Evolutionary conservation across 2,797 vertebrate species (phyloP).

Genomic region (Danio jaintianensis): DNA sequence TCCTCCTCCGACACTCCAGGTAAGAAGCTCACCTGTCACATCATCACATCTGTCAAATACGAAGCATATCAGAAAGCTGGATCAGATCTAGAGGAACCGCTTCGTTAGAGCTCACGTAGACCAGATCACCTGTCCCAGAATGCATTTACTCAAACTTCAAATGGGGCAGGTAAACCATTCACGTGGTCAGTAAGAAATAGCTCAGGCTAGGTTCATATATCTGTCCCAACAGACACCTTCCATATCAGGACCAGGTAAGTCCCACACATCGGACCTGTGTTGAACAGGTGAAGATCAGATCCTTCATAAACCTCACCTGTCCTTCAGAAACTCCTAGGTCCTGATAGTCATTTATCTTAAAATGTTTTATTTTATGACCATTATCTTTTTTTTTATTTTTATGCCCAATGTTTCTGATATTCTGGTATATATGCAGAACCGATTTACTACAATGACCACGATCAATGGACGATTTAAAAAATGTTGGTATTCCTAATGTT

Average conservation of each 20-base stretch:
- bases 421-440: background rate
- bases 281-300: too few species aligned
- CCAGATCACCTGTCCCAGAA: background rate
- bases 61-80: background rate
- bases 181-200: background rate
- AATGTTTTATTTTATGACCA: background rate
- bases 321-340: background rate
- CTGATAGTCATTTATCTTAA: background rate
- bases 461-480: too few species aligned
- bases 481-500: too few species aligned
- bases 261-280: background rate
- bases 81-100: background rate
- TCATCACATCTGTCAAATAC: constrained; percentile 13
- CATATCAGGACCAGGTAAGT: background rate
- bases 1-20: constrained; percentile 93
- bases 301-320: background rate
- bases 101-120: too few species aligned
- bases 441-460: too few species aligned
- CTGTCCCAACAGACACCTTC: background rate
- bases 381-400: background rate
- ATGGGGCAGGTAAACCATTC: background rate
- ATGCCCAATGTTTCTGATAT: background rate
- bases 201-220: background rate
- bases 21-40: constrained; percentile 71
- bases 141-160: background rate